phyloP scores from a whole-genome alignment of 2,888 invertebrate species.

The Gandaritis pyraliata region DNA sequence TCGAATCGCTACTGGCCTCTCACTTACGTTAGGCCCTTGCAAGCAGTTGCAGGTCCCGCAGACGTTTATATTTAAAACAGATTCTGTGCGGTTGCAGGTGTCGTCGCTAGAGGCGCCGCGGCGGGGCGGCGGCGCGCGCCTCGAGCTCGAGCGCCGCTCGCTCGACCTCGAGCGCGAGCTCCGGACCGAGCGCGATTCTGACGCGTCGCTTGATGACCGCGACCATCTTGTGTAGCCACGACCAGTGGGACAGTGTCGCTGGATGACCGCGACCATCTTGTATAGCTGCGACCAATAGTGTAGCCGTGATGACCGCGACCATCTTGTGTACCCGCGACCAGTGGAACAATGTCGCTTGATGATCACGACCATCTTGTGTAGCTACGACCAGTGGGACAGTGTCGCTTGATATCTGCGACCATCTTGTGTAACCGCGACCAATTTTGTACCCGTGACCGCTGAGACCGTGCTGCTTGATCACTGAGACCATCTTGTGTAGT shows the following conservation, averaged over 20 bases:
- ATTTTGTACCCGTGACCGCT: too few relatives aligned
- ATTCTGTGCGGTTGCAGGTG: conserved; percentile 57
- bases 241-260: neutral
- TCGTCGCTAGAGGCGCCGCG: conserved; percentile 74
- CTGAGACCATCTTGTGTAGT: conserved; percentile 74
- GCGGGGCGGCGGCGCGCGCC: conserved; percentile 59
- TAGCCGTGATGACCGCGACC: too few relatives aligned
- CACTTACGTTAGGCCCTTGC: conserved; percentile 41
- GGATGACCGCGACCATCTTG: too few relatives aligned
- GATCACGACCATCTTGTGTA: conserved; percentile 78
- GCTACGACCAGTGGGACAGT: conserved; percentile 29
- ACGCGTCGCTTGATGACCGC: conserved; percentile 77
- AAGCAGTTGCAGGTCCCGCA: conserved; percentile 10
- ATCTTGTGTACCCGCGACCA: conserved; percentile 30
- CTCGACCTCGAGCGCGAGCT: conserved; percentile 81
- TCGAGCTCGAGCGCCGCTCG: conserved; percentile 78
- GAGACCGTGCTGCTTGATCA: conserved; percentile 66
- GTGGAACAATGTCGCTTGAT: conserved; percentile 63
- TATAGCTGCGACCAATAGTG: too few relatives aligned
- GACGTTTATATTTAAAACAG: conserved; percentile 30
- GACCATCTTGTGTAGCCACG: conserved; percentile 72
- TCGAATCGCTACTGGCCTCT: conserved; percentile 68
- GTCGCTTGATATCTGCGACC: too few relatives aligned
- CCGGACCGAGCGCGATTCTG: conserved; percentile 72
- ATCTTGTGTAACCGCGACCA: too few relatives aligned